phyloP scores from a whole-genome alignment of 1,140 invertebrate genomes.

The Atta colombica region DNA sequence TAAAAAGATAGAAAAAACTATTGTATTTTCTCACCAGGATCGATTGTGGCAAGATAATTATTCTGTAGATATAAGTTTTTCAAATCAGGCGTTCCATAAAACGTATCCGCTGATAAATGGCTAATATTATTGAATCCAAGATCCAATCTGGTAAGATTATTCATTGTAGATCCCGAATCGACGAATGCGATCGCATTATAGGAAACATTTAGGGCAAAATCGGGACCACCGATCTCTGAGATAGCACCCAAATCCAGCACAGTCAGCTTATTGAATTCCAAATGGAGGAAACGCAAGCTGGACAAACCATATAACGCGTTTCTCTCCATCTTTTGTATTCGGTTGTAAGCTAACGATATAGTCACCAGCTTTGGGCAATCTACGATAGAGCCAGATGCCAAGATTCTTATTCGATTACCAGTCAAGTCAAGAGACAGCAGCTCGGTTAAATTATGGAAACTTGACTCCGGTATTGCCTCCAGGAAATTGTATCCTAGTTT shows the following conservation, averaged over 20 bases:
- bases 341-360: conserved; percentile 86
- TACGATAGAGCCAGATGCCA: conserved; percentile 77
- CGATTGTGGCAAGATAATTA: conserved; percentile 88
- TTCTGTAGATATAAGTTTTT: conserved; percentile 90
- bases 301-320: conserved; percentile 89
- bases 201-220: conserved; percentile 84
- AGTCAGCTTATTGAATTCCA: conserved; percentile 84
- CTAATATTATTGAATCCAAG: conserved; percentile 93
- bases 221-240: conserved; percentile 81
- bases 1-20: not conserved
- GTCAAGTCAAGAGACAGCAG: conserved; percentile 83
- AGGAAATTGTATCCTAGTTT: conserved; percentile 91
- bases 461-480: conserved; percentile 90
- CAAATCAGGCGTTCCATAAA: conserved; percentile 89
- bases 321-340: conserved; percentile 90
- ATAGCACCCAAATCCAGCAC: conserved; percentile 82
- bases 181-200: conserved; percentile 83
- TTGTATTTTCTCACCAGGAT: conserved; percentile 79
- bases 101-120: conserved; percentile 89
- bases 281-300: conserved; percentile 82
- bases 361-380: conserved; percentile 84
- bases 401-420: conserved; percentile 81
- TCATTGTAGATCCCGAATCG: conserved; percentile 76
- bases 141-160: conserved; percentile 88
- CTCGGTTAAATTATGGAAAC: conserved; percentile 89